Conservation (phyloP, 2,797 vertebrate genomes). For the Pantherophis alleghaniensis region DNA sequence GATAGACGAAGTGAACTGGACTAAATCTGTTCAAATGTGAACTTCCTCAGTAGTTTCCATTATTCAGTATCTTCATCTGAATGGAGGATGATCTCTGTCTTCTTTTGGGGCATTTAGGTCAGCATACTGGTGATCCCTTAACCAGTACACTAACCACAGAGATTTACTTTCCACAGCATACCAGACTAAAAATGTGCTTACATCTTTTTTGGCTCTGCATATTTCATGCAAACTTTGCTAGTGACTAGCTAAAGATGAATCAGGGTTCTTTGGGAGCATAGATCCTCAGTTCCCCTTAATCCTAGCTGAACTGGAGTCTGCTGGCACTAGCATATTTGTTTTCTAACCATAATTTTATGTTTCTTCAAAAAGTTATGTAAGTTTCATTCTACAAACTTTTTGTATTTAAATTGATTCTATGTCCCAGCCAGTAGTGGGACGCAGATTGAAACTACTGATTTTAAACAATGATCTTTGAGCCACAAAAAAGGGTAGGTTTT, state of each 20-base stretch:
- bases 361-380: neutral
- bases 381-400: neutral
- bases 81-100: neutral
- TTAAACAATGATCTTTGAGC: neutral
- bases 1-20: neutral
- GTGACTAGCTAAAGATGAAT: neutral
- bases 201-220: neutral
- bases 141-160: neutral
- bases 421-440: neutral
- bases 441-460: neutral
- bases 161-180: neutral
- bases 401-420: conserved; percentile 3
- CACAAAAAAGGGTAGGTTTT: neutral
- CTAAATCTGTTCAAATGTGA: neutral
- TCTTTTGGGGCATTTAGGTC: neutral
- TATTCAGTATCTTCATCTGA: neutral
- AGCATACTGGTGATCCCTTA: neutral
- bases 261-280: neutral
- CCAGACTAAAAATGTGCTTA: neutral
- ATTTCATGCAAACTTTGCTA: neutral
- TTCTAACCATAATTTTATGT: neutral
- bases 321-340: neutral
- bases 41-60: neutral
- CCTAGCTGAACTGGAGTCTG: neutral
- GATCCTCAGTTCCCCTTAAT: neutral